These are phyloP conservation scores for Tenthredo amoena DNA, from an alignment of 2,888 invertebrate species.

Conservation along the genomic window DNA sequence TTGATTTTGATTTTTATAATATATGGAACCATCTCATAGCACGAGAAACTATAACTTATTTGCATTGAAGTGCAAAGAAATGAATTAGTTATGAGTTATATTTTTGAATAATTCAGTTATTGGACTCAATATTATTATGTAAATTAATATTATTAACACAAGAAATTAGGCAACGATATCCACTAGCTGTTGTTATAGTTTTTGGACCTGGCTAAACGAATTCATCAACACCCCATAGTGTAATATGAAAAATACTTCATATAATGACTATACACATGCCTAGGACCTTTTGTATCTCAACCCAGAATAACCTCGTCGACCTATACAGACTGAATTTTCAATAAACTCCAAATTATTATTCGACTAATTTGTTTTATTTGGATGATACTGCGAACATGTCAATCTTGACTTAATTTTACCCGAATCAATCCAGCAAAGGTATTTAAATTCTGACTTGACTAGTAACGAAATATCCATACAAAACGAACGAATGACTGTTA, in stretches of 20 bases:
- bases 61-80: not conserved
- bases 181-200: not conserved
- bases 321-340: conserved; percentile 7
- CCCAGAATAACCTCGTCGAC: not conserved
- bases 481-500: not conserved
- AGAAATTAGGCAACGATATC: not conserved
- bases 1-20: not conserved
- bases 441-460: conserved; percentile 11
- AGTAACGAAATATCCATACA: not conserved
- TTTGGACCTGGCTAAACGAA: not conserved
- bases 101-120: not conserved
- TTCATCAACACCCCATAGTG: conserved; percentile 1
- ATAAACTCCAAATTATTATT: conserved; percentile 19
- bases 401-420: conserved; percentile 22
- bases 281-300: not conserved
- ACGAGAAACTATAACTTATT: not conserved
- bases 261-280: not conserved
- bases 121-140: not conserved
- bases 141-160: not conserved
- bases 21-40: not conserved
- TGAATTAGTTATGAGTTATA: not conserved
- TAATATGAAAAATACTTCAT: not conserved
- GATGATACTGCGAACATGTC: not conserved
- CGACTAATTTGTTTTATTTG: conserved; percentile 6
- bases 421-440: not conserved